These are phyloP conservation scores for Hydrolagus affinis DNA, from an alignment of 2,113 vertebrate species.

Conservation along the genomic window DNA sequence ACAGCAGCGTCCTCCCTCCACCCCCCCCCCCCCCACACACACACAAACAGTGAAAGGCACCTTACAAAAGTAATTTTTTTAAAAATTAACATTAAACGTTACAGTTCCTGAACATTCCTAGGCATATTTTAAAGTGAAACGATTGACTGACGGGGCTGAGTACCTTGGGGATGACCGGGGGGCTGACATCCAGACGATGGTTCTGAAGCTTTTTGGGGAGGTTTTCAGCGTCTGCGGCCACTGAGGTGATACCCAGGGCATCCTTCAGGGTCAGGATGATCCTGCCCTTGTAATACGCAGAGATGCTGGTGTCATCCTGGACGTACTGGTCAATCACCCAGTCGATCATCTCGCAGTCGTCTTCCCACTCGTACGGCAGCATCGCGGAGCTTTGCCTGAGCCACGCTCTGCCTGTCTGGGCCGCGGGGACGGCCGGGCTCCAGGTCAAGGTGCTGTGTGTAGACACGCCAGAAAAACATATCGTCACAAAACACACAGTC, in stretches of 20 bases:
- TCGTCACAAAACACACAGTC: background rate
- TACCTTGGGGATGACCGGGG: conserved; percentile 6
- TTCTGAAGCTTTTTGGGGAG: background rate
- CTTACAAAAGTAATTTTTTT: background rate
- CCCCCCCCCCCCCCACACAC: no score
- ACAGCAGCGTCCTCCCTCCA: no score
- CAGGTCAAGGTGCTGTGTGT: background rate
- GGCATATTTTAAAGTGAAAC: background rate
- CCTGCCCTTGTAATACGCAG: conserved; percentile 22
- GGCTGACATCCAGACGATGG: background rate
- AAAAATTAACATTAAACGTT: background rate
- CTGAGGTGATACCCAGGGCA: background rate
- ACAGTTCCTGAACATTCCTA: background rate
- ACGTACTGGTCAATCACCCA: conserved; percentile 26
- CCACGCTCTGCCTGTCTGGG: conserved; percentile 5
- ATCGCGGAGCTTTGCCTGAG: background rate
- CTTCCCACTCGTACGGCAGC: conserved; percentile 24
- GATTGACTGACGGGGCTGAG: background rate
- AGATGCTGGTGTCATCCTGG: background rate
- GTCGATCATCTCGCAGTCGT: conserved; percentile 27
- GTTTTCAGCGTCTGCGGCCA: background rate
- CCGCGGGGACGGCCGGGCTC: background rate
- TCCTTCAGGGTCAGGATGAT: conserved; percentile 15
- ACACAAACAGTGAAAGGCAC: no score
- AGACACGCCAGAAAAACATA: background rate